These are phyloP conservation scores for Plectropomus leopardus DNA, from an alignment of 2,113 vertebrate genomes.

Conservation along the genomic window DNA sequence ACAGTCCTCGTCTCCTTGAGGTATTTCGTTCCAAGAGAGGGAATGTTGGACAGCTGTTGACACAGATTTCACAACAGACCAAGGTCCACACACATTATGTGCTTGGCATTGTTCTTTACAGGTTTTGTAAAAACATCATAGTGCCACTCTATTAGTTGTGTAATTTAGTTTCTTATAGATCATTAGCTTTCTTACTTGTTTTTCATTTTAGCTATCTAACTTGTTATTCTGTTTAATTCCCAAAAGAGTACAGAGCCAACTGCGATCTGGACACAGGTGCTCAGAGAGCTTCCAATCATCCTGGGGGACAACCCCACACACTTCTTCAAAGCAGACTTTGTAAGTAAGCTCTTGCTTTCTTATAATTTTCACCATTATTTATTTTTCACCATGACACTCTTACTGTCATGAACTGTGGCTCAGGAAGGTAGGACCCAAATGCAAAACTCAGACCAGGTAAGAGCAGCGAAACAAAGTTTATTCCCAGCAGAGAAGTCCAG, in stretches of 20 bases:
- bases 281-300: slow-evolving; percentile 10
- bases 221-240: too few relatives aligned
- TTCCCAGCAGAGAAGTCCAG: too few relatives aligned
- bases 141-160: too few relatives aligned
- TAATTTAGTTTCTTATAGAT: slow-evolving; percentile 23
- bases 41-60: neutral
- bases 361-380: neutral
- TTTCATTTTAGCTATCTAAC: neutral
- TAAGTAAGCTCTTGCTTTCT: neutral
- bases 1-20: neutral
- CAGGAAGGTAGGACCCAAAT: too few relatives aligned
- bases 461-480: too few relatives aligned
- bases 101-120: too few relatives aligned
- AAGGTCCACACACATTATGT: too few relatives aligned
- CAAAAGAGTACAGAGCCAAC: neutral
- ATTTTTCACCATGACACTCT: neutral
- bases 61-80: neutral
- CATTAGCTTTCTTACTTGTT: neutral
- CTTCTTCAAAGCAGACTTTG: slow-evolving; percentile 4
- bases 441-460: too few relatives aligned
- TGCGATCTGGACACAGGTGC: neutral
- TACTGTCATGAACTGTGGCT: too few relatives aligned
- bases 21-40: neutral
- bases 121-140: too few relatives aligned
- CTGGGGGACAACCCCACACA: slow-evolving; percentile 7